Evolutionary conservation across 2,888 invertebrate species (phyloP).

Genomic region (Aspidiotus rigidus): DNA sequence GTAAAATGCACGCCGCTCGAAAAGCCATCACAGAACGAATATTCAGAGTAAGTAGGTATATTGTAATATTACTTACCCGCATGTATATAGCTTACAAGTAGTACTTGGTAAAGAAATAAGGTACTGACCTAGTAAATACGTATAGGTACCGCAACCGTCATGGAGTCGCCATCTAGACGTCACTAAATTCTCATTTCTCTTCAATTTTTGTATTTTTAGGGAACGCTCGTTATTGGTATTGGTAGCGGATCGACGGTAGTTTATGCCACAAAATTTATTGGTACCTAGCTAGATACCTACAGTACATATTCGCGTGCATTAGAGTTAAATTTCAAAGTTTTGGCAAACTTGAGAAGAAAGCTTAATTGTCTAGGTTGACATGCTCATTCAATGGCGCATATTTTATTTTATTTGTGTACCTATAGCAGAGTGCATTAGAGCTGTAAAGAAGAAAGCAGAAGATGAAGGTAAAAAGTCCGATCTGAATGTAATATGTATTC

Average conservation of each 20-base stretch:
- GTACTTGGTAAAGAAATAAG: too few relatives aligned
- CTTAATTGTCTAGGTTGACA: too few relatives aligned
- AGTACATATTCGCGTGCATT: background rate
- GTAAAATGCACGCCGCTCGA: constrained; percentile 12
- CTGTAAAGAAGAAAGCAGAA: background rate
- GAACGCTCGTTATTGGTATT: constrained; percentile 70
- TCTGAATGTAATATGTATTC: constrained; percentile 66
- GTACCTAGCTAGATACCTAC: constrained; percentile 41
- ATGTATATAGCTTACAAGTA: too few relatives aligned
- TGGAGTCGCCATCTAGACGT: too few relatives aligned
- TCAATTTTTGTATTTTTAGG: constrained; percentile 41
- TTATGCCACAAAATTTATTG: constrained; percentile 77
- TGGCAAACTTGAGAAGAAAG: too few relatives aligned
- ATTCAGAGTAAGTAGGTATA: constrained; percentile 16
- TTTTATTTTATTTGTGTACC: too few relatives aligned
- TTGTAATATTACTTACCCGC: too few relatives aligned
- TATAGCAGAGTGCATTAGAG: constrained; percentile 10
- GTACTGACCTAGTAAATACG: too few relatives aligned
- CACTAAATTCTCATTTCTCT: too few relatives aligned
- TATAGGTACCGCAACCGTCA: too few relatives aligned
- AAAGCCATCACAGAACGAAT: constrained; percentile 13
- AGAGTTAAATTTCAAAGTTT: too few relatives aligned
- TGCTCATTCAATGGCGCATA: too few relatives aligned
- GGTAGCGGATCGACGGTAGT: constrained; percentile 93
- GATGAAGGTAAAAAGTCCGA: constrained; percentile 4